Percentiles rank a stretch among this genome's conserved stretches.
These are phyloP conservation scores for Cepaea nemoralis DNA, from an alignment of 1,140 invertebrate species.

Conservation along the genomic window DNA sequence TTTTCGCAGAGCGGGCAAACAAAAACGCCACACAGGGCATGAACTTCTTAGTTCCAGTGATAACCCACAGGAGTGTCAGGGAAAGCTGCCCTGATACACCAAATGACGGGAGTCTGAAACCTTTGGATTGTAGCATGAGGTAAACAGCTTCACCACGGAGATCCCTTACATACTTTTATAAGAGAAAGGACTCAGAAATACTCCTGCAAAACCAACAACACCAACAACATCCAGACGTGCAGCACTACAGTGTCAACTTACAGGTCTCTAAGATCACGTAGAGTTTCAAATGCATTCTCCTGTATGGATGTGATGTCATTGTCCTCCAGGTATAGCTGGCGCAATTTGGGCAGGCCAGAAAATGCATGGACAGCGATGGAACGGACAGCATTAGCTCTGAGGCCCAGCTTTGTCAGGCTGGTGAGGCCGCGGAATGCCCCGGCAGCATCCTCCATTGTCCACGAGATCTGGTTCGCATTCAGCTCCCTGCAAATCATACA, in stretches of 20 bases:
- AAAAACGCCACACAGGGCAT: no score
- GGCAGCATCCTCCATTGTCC: constrained; percentile 88
- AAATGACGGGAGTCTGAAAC: no score
- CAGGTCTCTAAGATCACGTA: constrained; percentile 67
- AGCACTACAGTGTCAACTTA: constrained; percentile 66
- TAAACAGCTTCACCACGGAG: no score
- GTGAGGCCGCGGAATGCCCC: constrained; percentile 84
- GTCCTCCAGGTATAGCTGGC: constrained; percentile 53
- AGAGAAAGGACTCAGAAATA: no score
- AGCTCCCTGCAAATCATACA: constrained; percentile 77
- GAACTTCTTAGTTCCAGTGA: no score
- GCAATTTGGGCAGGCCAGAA: constrained; percentile 73
- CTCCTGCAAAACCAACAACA: no score
- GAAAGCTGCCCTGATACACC: no score
- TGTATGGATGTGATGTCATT: constrained; percentile 60
- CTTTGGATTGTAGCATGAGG: no score
- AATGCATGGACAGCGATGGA: constrained; percentile 89
- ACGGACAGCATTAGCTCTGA: constrained; percentile 87
- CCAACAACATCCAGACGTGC: no score
- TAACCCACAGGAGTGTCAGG: no score
- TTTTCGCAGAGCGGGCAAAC: no score
- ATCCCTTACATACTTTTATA: no score
- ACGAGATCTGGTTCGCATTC: constrained; percentile 87
- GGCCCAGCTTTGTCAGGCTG: constrained; percentile 79
- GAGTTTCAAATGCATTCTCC: constrained; percentile 57